Evolutionary conservation across 2,113 vertebrate species (phyloP).

Genomic region (Phaethon lepturus): DNA sequence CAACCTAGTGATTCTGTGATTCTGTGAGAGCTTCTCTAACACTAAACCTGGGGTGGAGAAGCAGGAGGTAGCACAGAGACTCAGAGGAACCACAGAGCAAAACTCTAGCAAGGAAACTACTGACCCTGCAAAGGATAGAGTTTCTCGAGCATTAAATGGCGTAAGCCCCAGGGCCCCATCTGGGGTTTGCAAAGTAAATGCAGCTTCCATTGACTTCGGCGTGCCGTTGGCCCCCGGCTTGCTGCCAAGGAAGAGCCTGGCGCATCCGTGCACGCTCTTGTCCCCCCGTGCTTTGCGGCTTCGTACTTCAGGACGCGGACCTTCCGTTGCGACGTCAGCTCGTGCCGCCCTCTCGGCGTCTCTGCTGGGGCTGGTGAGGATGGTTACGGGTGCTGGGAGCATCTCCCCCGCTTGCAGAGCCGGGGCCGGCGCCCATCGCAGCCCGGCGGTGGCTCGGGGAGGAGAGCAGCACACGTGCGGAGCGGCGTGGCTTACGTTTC

Average conservation of each 20-base stretch:
- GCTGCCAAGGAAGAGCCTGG: not conserved
- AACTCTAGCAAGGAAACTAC: not conserved
- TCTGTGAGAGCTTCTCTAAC: not conserved
- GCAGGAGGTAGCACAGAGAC: not conserved
- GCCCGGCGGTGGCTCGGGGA: not conserved
- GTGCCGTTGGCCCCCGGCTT: not conserved
- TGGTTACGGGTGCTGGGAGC: not conserved
- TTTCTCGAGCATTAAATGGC: not conserved
- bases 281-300: not conserved
- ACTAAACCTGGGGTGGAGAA: not conserved
- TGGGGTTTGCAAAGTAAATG: not conserved
- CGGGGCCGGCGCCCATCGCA: not conserved
- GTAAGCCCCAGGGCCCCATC: not conserved
- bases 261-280: not conserved
- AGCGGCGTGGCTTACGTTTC: not conserved
- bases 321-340: not conserved
- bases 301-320: not conserved
- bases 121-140: slow-evolving; percentile 3
- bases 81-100: not conserved
- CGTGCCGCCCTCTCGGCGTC: fast-evolving
- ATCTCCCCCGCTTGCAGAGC: not conserved
- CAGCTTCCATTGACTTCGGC: not conserved
- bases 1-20: no score
- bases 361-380: not conserved
- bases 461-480: not conserved